Evolutionary conservation across 2,797 vertebrate species (phyloP), one percentile per base, ranked within the genome.

Genomic region (Rhabdophis nuchalis): DNA sequence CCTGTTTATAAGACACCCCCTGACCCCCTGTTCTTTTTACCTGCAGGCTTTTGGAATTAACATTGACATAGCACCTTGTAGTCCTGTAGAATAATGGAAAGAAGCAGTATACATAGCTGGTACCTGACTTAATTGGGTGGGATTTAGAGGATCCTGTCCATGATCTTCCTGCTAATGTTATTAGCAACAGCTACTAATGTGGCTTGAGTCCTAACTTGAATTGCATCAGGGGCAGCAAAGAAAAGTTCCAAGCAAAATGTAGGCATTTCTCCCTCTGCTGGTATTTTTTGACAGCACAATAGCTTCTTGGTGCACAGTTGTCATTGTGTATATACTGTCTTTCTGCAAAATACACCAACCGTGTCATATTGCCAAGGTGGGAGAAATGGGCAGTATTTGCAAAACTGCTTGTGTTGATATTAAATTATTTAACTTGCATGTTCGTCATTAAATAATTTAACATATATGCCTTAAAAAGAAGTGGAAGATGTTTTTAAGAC

Each of bases 21-120:
- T 93, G 93, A 95, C 93, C 96, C 52, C 52, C 72, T 93, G 89
- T 93, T 94, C 94, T 90, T 95, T 94, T 93, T 85, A 89, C 90
- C 88, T 95, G 87, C 92, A 52, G 88, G 88, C 9, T 60, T 1
- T 89, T 94, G 89, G 13, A 7, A 85, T 92, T 91, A 54, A 91
- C 93, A 90, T 91, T 57, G 89, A 92, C 64, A 88, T 86, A 77
- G 94, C 93, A 46, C 85, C 82, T 94, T 94, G 57, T 93, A 92
- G 90, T 93, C 93, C 92, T 92, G 0, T 58, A 92, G 88, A 41
- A 82, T 13, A 41, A 60, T 88, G 91, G 90, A 0, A 0, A 54
- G 77, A 7, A 91, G 32, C 61, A 94, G 32, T 56, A 32, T 41
- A 1, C 20, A 0, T 91, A 5, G 1, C 91, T 61, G 82, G 87